Evolutionary conservation across 2,797 vertebrate species (phyloP).

Genomic region (Spinus pinus): DNA sequence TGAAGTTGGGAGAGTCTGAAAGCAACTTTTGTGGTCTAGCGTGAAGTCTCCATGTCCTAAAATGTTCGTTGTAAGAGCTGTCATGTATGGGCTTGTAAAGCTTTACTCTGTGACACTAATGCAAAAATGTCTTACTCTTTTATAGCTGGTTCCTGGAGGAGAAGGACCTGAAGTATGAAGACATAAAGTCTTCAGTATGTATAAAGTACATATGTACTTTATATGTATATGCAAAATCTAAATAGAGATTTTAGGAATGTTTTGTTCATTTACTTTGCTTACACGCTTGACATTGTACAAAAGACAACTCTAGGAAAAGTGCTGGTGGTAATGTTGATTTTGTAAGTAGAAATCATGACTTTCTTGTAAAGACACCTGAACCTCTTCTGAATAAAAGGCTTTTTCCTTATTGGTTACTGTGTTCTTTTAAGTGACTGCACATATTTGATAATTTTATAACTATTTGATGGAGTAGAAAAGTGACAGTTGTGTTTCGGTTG

Average conservation of each 20-base stretch:
- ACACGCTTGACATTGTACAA: conserved; percentile 24
- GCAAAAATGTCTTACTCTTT: background rate
- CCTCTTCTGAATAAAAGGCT: conserved; percentile 46
- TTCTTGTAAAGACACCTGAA: conserved; percentile 24
- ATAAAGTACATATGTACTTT: background rate
- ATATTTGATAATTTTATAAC: background rate
- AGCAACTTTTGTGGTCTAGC: background rate
- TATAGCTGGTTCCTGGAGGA: conserved; percentile 94
- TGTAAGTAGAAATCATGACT: conserved; percentile 61
- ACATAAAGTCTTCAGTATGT: background rate
- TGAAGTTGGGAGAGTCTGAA: background rate
- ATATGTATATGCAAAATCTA: background rate
- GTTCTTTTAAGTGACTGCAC: background rate
- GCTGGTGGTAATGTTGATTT: conserved; percentile 32
- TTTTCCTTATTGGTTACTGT: conserved; percentile 8
- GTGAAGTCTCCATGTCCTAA: background rate
- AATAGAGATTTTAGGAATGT: background rate
- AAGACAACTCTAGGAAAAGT: conserved; percentile 61
- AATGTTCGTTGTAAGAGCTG: background rate
- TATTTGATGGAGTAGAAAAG: background rate
- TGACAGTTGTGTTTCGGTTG: background rate
- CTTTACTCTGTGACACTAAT: background rate
- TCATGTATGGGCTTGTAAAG: background rate
- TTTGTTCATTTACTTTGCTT: background rate
- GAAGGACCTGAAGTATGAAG: conserved; percentile 92